These are phyloP conservation scores for Holocentrus rufus DNA, from an alignment of 2,797 vertebrate genomes.

Conservation along the genomic window DNA sequence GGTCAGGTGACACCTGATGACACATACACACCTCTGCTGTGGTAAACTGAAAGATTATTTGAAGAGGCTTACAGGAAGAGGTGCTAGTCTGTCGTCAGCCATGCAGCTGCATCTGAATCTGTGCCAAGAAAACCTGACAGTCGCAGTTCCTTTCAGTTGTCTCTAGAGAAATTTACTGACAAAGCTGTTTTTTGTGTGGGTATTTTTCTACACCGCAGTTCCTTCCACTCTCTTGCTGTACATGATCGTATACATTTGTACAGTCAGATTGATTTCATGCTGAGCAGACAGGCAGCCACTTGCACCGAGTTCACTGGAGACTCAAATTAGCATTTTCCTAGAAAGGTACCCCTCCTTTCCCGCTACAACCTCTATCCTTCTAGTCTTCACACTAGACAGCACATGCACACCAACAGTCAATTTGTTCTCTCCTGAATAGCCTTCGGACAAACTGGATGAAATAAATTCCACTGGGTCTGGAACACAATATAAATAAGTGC, in stretches of 20 bases:
- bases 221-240: conserved; percentile 4
- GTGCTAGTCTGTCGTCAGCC: conserved; percentile 36
- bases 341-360: conserved; percentile 35
- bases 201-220: neutral
- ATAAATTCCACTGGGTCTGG: neutral
- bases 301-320: conserved; percentile 46
- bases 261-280: conserved; percentile 11
- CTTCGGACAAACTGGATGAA: neutral
- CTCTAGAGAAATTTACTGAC: neutral
- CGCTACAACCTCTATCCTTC: neutral
- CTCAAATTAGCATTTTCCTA: conserved; percentile 47
- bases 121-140: neutral
- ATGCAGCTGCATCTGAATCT: conserved; percentile 33
- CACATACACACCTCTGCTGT: conserved; percentile 36
- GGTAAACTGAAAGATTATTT: conserved; percentile 57
- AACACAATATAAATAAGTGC: conserved; percentile 9
- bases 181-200: conserved; percentile 16
- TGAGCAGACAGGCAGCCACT: conserved; percentile 12
- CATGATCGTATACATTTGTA: conserved; percentile 16
- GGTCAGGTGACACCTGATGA: conserved; percentile 46
- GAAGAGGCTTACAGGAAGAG: conserved; percentile 47
- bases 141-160: conserved; percentile 5
- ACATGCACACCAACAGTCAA: neutral
- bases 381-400: neutral
- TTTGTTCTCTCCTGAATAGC: neutral